Conservation (phyloP, 1,140 invertebrate genomes). For the Apis cerana region DNA sequence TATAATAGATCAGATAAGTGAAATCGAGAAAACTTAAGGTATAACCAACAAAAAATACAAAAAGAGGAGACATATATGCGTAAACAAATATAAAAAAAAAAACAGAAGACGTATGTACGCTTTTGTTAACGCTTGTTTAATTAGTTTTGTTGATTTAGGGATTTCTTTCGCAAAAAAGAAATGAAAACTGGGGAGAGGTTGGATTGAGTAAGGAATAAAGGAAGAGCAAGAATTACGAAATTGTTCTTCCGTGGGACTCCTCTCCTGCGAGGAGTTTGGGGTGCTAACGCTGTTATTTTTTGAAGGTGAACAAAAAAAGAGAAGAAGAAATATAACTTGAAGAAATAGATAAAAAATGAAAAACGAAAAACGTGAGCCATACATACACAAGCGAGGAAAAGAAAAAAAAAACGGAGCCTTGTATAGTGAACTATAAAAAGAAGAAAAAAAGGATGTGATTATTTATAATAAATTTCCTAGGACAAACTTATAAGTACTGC, state of each 20-base stretch:
- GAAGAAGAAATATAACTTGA: neutral
- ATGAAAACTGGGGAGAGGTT: slow-evolving; percentile 18
- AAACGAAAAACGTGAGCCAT: slow-evolving; percentile 12
- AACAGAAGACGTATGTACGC: slow-evolving; percentile 63
- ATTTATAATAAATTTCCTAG: slow-evolving; percentile 71
- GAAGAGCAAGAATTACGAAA: neutral
- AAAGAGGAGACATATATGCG: slow-evolving; percentile 38
- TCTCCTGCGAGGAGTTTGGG: slow-evolving; percentile 29
- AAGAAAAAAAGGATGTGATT: slow-evolving; percentile 68
- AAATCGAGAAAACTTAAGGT: neutral
- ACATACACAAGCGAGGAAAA: slow-evolving; percentile 17
- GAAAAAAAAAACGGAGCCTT: slow-evolving; percentile 59
- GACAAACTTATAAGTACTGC: slow-evolving; percentile 63
- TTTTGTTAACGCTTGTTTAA: slow-evolving; percentile 74
- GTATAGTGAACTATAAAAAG: slow-evolving; percentile 59
- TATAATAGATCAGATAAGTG: slow-evolving; percentile 34
- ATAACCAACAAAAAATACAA: slow-evolving; percentile 36
- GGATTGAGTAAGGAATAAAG: too few species aligned
- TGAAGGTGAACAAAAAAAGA: neutral
- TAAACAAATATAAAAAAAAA: slow-evolving; percentile 47
- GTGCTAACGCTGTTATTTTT: slow-evolving; percentile 43
- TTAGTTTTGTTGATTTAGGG: slow-evolving; percentile 70
- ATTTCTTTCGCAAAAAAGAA: slow-evolving; percentile 56
- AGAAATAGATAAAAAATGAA: slow-evolving; percentile 12
- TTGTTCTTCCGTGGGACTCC: neutral